Evolutionary conservation across 2,113 vertebrate genomes (phyloP), one percentile per base, ranked within the genome.

Genomic region (Oncorhynchus mykiss): DNA sequence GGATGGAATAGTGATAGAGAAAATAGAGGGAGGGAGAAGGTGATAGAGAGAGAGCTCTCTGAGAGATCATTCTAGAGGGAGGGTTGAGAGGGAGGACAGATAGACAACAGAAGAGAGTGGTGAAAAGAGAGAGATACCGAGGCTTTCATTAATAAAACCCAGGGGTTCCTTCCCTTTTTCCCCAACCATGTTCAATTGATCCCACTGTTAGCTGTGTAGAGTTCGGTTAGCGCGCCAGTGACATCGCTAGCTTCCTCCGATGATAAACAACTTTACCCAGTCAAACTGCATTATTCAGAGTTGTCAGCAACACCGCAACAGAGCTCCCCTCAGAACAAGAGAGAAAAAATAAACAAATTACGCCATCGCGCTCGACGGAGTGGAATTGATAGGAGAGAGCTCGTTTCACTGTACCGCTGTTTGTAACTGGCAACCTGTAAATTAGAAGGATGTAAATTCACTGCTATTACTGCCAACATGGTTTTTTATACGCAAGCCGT

Each of bases 241-340:
- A 13, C 24, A 34, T 67, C 5, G 4, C 65, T 31, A 67, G 80
- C 67, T 80, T 39, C 72, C 71, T 70, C 72, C 72, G 73, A 74
- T 73, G 80, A 84, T 77, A 82, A 84, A 78, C 79, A 81, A 76
- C 78, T 81, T 79, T 78, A 72, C 79, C 78, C 80, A 84, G 74
- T 80, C 80, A 82, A 73, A 71, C 80, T 83, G 80, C 81, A 83
- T 85, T 85, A 85, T 84, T 85, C 78, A 82, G 72, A 69, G 27
- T 64, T 87, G 82, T 82, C 83, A 77, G 77, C 68, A 48, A 57
- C 74, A 69, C 77, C 73, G 51, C 6, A 24, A 67, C 65, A 67
- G 25, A 29, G 25, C 12, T 18, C 3, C 8, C 11, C 62, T 51
- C 27, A 51, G 62, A 62, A 24, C 67, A 67, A 2, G 13, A 11